Evolutionary conservation across 2,113 vertebrate species (phyloP).

Genomic region (Anolis sagrei): DNA sequence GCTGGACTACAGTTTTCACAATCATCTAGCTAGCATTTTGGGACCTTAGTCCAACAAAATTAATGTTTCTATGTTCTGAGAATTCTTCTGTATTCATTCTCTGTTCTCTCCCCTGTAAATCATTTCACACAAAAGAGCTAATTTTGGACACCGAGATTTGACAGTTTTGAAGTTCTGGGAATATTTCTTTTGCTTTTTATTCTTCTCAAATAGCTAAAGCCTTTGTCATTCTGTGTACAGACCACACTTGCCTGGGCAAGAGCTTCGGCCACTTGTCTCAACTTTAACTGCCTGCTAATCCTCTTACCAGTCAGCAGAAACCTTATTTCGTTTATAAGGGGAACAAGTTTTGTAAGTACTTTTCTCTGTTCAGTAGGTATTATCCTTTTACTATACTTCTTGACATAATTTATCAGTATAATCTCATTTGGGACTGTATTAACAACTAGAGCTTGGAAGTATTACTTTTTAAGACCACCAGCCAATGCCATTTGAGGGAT

Average conservation of each 20-base stretch:
- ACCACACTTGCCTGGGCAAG: constrained; percentile 83
- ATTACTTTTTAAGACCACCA: background rate
- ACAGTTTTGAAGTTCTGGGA: background rate
- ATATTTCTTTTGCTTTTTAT: constrained; percentile 34
- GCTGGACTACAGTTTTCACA: background rate
- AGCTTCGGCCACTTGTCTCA: constrained; percentile 83
- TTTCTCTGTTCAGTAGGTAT: constrained; percentile 44
- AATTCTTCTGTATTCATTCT: too few relatives aligned
- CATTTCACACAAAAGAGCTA: background rate
- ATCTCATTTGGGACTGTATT: background rate
- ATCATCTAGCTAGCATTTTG: background rate
- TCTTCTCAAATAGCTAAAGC: constrained; percentile 51
- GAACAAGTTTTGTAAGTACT: constrained; percentile 78
- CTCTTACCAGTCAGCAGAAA: constrained; percentile 83
- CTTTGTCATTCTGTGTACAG: constrained; percentile 66
- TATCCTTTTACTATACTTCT: constrained; percentile 47
- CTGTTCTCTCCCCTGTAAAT: too few relatives aligned
- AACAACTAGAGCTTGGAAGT: background rate
- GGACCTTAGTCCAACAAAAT: too few relatives aligned
- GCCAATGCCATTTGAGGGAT: background rate
- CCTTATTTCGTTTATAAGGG: constrained; percentile 80
- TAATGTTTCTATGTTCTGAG: too few relatives aligned
- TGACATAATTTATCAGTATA: background rate
- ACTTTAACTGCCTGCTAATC: constrained; percentile 86
- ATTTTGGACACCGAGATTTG: background rate